phyloP scores from a whole-genome alignment of 2,113 vertebrate species.

The Oryzias celebensis region DNA sequence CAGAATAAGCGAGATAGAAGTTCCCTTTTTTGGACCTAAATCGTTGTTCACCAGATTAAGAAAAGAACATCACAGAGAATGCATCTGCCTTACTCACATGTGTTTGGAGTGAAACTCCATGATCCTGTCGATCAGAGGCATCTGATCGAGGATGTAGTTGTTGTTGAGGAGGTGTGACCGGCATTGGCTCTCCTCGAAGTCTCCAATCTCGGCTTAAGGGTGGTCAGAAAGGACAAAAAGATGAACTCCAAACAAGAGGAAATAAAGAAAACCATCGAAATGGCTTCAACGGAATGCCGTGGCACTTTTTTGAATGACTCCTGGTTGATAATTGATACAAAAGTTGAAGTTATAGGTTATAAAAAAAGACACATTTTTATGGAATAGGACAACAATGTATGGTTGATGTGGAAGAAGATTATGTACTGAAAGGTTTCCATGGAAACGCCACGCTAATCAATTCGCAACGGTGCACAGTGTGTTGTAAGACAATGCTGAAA shows the following conservation, averaged over 20 bases:
- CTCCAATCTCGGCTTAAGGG: slow-evolving; percentile 91
- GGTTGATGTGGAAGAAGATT: slow-evolving; percentile 31
- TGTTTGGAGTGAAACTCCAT: slow-evolving; percentile 93
- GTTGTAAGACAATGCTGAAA: slow-evolving; percentile 41
- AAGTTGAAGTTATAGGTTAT: not conserved
- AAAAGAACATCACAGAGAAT: too few relatives aligned
- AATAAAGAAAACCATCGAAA: not conserved
- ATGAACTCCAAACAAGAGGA: not conserved
- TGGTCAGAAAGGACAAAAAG: slow-evolving; percentile 12
- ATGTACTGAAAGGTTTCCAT: slow-evolving; percentile 64
- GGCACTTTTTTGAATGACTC: not conserved
- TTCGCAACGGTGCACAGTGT: slow-evolving; percentile 29
- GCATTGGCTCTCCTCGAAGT: slow-evolving; percentile 93
- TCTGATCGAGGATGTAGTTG: slow-evolving; percentile 96
- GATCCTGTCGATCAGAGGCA: slow-evolving; percentile 93
- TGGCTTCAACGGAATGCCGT: not conserved
- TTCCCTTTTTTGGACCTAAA: too few relatives aligned
- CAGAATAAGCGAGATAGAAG: too few relatives aligned
- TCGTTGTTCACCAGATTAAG: too few relatives aligned
- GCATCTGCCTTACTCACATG: slow-evolving; percentile 84
- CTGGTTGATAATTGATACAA: not conserved
- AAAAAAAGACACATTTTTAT: not conserved
- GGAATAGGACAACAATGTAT: not conserved
- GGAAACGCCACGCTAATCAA: slow-evolving; percentile 59
- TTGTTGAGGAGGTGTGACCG: slow-evolving; percentile 93